These are phyloP conservation scores for Bilobella aurantiaca DNA, from an alignment of 1,140 invertebrate genomes.

Conservation along the genomic window DNA sequence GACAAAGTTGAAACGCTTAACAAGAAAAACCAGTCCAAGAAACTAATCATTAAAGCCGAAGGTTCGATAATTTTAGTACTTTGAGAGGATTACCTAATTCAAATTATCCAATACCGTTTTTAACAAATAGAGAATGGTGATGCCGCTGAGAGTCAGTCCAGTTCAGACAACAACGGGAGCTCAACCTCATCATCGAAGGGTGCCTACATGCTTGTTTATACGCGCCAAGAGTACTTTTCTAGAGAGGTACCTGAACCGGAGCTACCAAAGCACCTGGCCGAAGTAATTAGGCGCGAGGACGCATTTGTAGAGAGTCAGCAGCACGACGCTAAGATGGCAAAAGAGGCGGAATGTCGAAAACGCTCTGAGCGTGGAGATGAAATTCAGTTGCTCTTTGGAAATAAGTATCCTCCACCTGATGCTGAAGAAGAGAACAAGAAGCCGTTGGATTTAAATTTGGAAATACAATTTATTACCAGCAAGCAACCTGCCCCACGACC, in stretches of 20 bases:
- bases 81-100: neutral
- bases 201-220: conserved; percentile 34
- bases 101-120: neutral
- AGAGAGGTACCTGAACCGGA: conserved; percentile 25
- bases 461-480: too few species aligned
- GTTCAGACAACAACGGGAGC: conserved; percentile 14
- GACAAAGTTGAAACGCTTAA: conserved; percentile 53
- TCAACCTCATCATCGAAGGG: conserved; percentile 37
- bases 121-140: neutral
- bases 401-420: neutral
- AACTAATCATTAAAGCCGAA: neutral
- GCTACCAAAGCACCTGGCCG: conserved; percentile 35
- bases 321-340: conserved; percentile 35
- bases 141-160: neutral
- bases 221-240: conserved; percentile 48
- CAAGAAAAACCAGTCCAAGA: conserved; percentile 41
- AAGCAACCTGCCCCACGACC: neutral
- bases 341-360: conserved; percentile 34
- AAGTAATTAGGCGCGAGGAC: conserved; percentile 42
- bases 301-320: conserved; percentile 42
- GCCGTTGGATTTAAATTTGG: too few species aligned
- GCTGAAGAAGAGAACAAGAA: too few species aligned
- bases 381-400: neutral
- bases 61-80: neutral
- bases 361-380: conserved; percentile 5